Evolutionary conservation across 2,888 invertebrate genomes (phyloP), one percentile per base, ranked within the genome.

Genomic region (Chaetoderma sp.): DNA sequence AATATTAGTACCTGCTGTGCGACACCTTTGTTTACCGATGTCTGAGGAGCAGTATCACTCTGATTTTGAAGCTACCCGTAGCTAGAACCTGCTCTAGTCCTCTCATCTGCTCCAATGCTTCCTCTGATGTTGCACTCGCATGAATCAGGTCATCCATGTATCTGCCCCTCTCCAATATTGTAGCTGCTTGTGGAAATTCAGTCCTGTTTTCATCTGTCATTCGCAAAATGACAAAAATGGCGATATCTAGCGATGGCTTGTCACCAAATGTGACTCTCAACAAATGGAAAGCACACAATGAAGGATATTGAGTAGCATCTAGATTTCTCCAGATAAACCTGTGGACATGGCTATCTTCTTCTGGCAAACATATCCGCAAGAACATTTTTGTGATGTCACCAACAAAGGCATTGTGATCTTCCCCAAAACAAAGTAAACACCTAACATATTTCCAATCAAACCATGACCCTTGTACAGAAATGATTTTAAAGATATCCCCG

Each of bases 71-170:
- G 33, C 47, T 32, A n/a, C 63, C 57, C 6, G 47, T 32, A 4
- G 30, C 49, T 1, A 63, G 33, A 2, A 57, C 10, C 23, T 25
- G 1, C 18, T 56, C 49, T 32, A 63, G 36, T 8, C 50, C 36
- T 28, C 4, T 33, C 21, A 57, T 63, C 21, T 27, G 8, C n/a
- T 57, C 33, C 8, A n/a, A 16, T 16, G 63, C 63, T 39, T 52
- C 42, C 4, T n/a, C 18, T 1, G 13, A 10, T 21, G 4, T 10
- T 1, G n/a, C 30, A 42, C 63, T 57, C 25, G 63, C 56, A 49
- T 45, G 32, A 6, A 63, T 45, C 4, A 63, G 16, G 45, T 65
- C 65, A 16, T 60, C 65, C 60, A 60, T 65, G 23, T 65, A 65
- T 4, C 65, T 13, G 27, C 60, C 60, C 27, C 45, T 16, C 25